Base-by-base conservation (phyloP, 2,113 vertebrate species). In the Lasiurus borealis region DNA sequence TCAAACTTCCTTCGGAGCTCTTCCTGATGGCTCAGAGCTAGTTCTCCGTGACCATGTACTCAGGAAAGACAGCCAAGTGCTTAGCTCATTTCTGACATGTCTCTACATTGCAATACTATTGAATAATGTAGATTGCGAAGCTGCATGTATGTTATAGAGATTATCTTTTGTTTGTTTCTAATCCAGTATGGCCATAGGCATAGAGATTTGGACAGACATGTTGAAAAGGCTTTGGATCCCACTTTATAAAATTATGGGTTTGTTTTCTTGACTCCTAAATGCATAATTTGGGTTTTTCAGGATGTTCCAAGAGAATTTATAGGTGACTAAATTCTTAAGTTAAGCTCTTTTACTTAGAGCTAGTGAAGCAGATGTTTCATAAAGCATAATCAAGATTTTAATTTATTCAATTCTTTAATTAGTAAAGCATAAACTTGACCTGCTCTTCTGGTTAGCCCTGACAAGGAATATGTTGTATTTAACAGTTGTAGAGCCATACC, bases 281-380 rank as follows among this genome's bases (percentile, higher is more conserved):
- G 50, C 7, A 91, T 84, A 71, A 8, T 77, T 96, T 83, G 11
- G 85, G 40, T 91, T 84, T 85, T 93, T 89, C 11, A 75, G 25
- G n/a, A 75, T 89, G 80, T 76, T 81, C 46, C 27, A 59, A 13
- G 34, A 94, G 23, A 93, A 64, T 90, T 76, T 94, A 21, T 93
- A 69, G 36, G 40, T 91, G n/a, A 62, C 34, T 94, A 9, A 75
- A 62, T 85, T 93, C 71, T 91, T 85, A 84, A 80, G 84, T 94
- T 84, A 84, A 44, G 73, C 36, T 88, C 23, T 77, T 36, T 92
- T 68, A 93, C 40, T 34, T 25, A 81, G 48, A 82, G 27, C 9
- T 54, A 46, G 11, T 50, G 34, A 89, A 90, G 44, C 50, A 87
- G 44, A 62, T 84, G 72, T 88, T 46, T 90, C 40, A 46, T 69